Evolutionary conservation across 1,140 invertebrate genomes (phyloP).

Genomic region (Bombus ignitus): DNA sequence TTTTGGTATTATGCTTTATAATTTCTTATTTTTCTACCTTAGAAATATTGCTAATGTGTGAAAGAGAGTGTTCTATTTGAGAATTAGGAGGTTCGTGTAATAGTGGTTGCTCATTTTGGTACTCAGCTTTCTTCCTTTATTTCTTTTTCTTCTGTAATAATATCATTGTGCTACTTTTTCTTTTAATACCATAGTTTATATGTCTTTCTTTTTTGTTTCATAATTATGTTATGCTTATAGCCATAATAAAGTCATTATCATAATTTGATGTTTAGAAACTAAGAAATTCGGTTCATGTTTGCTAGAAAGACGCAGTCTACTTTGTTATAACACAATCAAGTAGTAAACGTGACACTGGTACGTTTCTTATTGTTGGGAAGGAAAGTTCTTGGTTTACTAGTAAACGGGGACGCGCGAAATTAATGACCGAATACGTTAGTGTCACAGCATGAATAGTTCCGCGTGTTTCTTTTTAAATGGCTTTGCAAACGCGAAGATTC

Average conservation of each 20-base stretch:
- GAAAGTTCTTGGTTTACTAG: conserved; percentile 27
- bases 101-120: not conserved
- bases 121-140: not conserved
- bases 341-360: conserved; percentile 8
- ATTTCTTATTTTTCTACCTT: not conserved
- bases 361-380: conserved; percentile 51
- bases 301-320: not conserved
- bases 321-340: not conserved
- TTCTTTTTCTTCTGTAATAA: not conserved
- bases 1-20: not conserved
- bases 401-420: conserved; percentile 35
- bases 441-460: not conserved
- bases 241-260: not conserved
- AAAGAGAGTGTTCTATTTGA: too few relatives aligned
- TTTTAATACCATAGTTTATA: not conserved
- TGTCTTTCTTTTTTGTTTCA: not conserved
- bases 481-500: not conserved
- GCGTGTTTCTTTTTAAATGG: not conserved
- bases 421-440: conserved; percentile 17
- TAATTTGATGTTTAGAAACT: not conserved
- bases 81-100: not conserved
- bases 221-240: not conserved
- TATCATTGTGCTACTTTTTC: not conserved
- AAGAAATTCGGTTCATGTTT: not conserved
- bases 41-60: too few relatives aligned